phyloP scores from a whole-genome alignment of 2,888 invertebrate species.

The Meiosimyza platycephala region DNA sequence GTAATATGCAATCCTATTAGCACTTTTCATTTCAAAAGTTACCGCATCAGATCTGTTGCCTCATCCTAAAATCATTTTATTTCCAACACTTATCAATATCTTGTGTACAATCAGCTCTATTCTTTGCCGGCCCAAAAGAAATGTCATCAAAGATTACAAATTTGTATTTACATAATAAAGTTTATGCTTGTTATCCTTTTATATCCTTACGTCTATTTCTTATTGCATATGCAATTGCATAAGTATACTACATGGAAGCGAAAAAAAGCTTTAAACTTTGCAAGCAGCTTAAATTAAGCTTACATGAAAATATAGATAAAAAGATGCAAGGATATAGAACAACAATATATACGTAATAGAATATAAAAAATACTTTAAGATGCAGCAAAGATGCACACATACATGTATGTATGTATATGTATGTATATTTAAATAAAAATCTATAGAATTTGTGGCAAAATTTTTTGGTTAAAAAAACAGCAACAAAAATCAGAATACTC shows the following conservation, averaged over 20 bases:
- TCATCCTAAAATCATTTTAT: no score
- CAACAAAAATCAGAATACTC: neutral
- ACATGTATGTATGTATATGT: neutral
- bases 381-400: neutral
- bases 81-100: no score
- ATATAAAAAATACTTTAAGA: neutral
- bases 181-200: conserved; percentile 4
- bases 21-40: no score
- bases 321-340: no score
- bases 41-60: no score
- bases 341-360: no score
- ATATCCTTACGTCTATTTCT: neutral
- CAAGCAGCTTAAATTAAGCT: conserved; percentile 6
- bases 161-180: conserved; percentile 3
- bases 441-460: neutral
- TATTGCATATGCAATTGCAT: neutral
- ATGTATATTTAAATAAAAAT: neutral
- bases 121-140: neutral
- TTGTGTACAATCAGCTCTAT: no score
- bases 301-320: neutral
- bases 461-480: neutral
- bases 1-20: no score
- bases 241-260: neutral
- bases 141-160: conserved; percentile 1
- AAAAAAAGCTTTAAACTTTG: conserved; percentile 1